Evolutionary conservation across 2,797 vertebrate genomes (phyloP).

Genomic region (Molossus alvarezi): DNA sequence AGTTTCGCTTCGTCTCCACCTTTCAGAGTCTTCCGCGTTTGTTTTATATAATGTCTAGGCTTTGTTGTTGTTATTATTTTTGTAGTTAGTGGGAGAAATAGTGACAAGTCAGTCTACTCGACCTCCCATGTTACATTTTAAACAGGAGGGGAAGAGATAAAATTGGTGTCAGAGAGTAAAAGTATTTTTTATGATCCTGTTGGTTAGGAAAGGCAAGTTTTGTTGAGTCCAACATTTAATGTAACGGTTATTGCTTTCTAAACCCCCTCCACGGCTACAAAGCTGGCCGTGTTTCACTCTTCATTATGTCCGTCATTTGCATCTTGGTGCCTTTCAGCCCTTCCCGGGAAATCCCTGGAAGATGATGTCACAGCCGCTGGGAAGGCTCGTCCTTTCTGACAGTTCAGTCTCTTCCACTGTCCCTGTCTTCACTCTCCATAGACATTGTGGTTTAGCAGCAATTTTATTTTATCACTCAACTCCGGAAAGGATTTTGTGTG

Average conservation of each 20-base stretch:
- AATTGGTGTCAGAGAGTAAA: conserved; percentile 53
- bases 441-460: conserved; percentile 78
- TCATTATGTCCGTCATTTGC: conserved; percentile 62
- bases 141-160: conserved; percentile 25
- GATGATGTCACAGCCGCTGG: conserved; percentile 63
- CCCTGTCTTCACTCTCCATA: conserved; percentile 78
- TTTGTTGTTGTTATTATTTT: background rate
- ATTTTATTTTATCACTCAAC: conserved; percentile 86
- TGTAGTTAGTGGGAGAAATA: background rate
- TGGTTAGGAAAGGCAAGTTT: conserved; percentile 74
- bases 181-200: conserved; percentile 33
- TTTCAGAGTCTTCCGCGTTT: background rate
- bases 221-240: conserved; percentile 67
- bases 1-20: background rate
- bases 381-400: conserved; percentile 83
- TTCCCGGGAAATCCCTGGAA: conserved; percentile 34
- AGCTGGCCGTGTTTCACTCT: background rate
- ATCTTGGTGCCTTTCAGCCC: background rate
- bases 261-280: conserved; percentile 22
- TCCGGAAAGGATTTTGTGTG: conserved; percentile 83
- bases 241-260: conserved; percentile 72
- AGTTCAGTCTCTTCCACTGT: conserved; percentile 83
- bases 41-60: background rate
- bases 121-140: background rate
- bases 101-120: background rate